Conservation (phyloP, 2,113 vertebrate genomes). For the Platanista minor region DNA sequence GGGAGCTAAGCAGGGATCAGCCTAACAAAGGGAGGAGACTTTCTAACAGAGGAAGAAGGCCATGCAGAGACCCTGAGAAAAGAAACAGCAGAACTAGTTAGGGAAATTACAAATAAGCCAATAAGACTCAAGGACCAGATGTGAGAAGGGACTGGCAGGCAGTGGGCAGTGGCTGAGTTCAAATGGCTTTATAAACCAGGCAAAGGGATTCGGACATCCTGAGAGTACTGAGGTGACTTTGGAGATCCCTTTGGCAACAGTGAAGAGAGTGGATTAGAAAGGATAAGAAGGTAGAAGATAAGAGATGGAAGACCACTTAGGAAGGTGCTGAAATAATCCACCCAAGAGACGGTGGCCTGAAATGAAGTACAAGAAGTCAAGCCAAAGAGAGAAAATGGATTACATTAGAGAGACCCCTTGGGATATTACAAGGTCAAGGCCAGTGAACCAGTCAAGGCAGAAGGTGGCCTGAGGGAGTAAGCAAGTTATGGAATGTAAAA, state of each 20-base stretch:
- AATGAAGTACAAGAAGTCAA: neutral
- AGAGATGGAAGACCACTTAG: neutral
- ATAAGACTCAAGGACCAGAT: fast-evolving
- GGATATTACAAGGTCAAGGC: neutral
- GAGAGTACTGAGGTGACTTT: neutral
- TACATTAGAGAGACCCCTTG: neutral
- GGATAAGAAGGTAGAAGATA: neutral
- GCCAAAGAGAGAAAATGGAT: neutral
- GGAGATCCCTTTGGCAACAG: neutral
- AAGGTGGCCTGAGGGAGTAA: neutral
- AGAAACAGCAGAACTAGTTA: neutral
- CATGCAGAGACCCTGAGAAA: neutral
- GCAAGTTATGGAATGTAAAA: neutral
- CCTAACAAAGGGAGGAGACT: neutral
- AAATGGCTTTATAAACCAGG: neutral
- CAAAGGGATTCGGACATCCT: neutral
- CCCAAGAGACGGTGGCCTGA: neutral
- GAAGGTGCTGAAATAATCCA: neutral
- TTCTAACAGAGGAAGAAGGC: neutral
- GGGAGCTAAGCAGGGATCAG: neutral
- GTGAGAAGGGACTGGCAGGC: neutral
- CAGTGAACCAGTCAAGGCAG: neutral
- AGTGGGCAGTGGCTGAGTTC: neutral
- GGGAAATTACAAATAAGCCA: neutral
- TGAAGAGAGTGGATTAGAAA: neutral